These are phyloP conservation scores for Sericinus montela DNA, from an alignment of 2,888 invertebrate species.

Conservation along the genomic window DNA sequence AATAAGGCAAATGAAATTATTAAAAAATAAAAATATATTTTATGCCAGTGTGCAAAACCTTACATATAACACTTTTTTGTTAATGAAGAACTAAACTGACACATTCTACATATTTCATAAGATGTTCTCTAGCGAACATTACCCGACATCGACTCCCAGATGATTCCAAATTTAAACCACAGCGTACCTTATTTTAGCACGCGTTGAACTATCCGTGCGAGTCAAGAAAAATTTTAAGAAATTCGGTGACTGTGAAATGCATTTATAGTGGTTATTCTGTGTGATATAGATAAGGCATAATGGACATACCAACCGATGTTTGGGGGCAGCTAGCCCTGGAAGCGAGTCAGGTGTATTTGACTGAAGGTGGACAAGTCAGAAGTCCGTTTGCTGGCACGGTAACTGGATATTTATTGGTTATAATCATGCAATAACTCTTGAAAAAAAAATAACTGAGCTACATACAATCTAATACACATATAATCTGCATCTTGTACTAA, in stretches of 20 bases:
- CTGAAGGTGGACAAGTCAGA: constrained; percentile 85
- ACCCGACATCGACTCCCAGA: constrained; percentile 49
- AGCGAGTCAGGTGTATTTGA: constrained; percentile 90
- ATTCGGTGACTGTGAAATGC: constrained; percentile 31
- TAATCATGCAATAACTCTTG: too few relatives aligned
- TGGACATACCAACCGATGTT: constrained; percentile 88
- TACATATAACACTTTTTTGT: background rate
- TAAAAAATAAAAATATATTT: background rate
- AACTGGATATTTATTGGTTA: too few relatives aligned
- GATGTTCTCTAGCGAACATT: background rate
- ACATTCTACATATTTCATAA: background rate
- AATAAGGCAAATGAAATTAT: background rate
- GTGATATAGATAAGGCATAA: constrained; percentile 37
- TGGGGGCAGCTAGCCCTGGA: constrained; percentile 94
- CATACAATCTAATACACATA: too few relatives aligned
- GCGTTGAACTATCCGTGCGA: constrained; percentile 50
- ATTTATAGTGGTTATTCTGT: constrained; percentile 38
- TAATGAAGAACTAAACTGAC: background rate
- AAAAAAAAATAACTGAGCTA: too few relatives aligned
- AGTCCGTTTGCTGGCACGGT: constrained; percentile 93
- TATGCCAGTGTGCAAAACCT: background rate
- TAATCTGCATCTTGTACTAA: too few relatives aligned
- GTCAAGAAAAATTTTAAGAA: constrained; percentile 49
- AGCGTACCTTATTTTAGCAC: constrained; percentile 59
- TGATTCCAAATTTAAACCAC: constrained; percentile 71